These are phyloP conservation scores for Lasaia peninsularis DNA, from an alignment of 1,140 invertebrate species.

Conservation along the genomic window DNA sequence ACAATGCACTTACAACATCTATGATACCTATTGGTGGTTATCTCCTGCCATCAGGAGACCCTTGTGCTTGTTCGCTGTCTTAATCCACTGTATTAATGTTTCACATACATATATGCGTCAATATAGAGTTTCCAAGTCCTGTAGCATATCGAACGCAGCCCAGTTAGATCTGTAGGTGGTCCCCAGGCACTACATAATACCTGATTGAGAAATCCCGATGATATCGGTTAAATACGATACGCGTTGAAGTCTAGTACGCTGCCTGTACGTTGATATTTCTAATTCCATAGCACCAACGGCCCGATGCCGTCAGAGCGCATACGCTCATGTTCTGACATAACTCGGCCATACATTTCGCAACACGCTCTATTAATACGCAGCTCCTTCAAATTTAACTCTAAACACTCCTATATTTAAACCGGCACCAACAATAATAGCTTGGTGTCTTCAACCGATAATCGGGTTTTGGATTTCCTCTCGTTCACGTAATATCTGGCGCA, in stretches of 20 bases:
- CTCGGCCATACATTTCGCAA: constrained; percentile 71
- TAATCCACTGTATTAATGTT: too few species aligned
- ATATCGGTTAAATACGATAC: too few species aligned
- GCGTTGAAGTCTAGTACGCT: constrained; percentile 8
- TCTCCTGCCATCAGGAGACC: too few species aligned
- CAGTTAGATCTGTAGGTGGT: too few species aligned
- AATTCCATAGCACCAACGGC: constrained; percentile 22
- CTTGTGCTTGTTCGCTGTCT: too few species aligned
- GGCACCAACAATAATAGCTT: constrained; percentile 54
- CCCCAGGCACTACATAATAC: too few species aligned
- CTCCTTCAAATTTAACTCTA: constrained; percentile 51
- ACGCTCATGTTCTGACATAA: constrained; percentile 55
- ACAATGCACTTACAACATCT: too few species aligned
- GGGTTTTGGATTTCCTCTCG: constrained; percentile 34
- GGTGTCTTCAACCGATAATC: constrained; percentile 71
- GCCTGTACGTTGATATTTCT: constrained; percentile 15
- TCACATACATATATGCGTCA: too few species aligned
- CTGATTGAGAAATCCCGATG: too few species aligned
- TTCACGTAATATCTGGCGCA: constrained; percentile 25
- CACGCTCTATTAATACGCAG: constrained; percentile 53
- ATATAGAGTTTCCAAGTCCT: too few species aligned
- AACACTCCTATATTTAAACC: constrained; percentile 51
- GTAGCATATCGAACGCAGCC: too few species aligned
- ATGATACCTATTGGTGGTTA: too few species aligned
- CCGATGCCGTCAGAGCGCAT: constrained; percentile 16